A percentile compares a stretch with the other conserved stretches of the same genome.
Evolutionary conservation across 37 sponge, comb jelly and placozoan genomes (phyloP).

Genomic region (Corticium candelabrum): DNA sequence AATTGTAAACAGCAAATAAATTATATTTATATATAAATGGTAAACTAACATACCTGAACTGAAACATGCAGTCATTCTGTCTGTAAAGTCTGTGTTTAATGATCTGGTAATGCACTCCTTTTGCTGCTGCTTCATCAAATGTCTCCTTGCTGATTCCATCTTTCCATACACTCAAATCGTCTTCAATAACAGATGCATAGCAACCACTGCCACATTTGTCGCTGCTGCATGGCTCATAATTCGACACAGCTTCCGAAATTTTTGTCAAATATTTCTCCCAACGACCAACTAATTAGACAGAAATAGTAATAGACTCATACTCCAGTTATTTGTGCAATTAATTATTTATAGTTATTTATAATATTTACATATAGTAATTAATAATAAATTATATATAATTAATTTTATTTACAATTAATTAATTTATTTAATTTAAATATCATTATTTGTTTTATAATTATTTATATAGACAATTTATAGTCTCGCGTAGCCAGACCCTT

Average conservation of each 20-base stretch:
- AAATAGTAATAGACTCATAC: no score
- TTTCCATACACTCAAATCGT: constrained; percentile 53
- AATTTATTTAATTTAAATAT: no score
- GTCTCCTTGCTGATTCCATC: constrained; percentile 41
- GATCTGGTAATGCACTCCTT: constrained; percentile 68
- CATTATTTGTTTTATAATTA: no score
- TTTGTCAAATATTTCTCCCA: not conserved
- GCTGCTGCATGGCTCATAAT: not conserved
- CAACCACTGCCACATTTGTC: not conserved
- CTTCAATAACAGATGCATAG: constrained; percentile 15
- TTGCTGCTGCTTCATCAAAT: constrained; percentile 29
- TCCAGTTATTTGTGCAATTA: no score
- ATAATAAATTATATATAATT: no score
- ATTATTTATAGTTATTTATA: no score
- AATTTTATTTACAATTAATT: no score
- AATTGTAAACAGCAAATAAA: no score
- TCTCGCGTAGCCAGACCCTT: no score
- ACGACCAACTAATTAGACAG: no score
- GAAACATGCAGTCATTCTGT: constrained; percentile 49
- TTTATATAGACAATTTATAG: no score
- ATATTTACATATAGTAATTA: no score
- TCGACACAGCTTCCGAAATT: not conserved
- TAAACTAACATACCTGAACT: constrained; percentile 26
- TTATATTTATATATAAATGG: not conserved
- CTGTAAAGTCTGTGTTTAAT: constrained; percentile 55